phyloP scores from a whole-genome alignment of 2,113 vertebrate genomes.

The Zosterops borbonicus region DNA sequence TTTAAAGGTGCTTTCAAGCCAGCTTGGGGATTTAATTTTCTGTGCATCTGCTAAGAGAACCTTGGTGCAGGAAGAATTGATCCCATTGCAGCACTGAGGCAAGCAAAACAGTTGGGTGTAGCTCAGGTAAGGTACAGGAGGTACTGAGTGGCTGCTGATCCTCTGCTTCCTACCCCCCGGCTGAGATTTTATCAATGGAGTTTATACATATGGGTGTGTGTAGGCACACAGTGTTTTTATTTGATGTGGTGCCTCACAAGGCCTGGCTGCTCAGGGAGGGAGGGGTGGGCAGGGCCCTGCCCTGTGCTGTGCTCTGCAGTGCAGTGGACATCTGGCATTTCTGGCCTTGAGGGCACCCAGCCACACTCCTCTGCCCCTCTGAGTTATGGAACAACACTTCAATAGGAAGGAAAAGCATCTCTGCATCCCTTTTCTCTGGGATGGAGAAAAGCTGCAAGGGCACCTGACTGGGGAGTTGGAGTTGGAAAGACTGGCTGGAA shows the following conservation, averaged over 20 bases:
- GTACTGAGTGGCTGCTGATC: not conserved
- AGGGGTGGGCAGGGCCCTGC: accelerated
- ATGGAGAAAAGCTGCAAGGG: not conserved
- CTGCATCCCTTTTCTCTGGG: no score
- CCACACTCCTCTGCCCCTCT: not conserved
- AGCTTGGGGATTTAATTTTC: not conserved
- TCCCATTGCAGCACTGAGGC: accelerated
- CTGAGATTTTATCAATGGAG: not conserved
- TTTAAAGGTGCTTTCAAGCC: not conserved
- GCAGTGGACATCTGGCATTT: accelerated
- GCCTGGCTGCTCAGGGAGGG: not conserved
- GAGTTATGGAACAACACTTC: accelerated
- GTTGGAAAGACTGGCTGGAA: not conserved
- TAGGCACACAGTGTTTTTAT: no score
- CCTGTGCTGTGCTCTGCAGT: accelerated
- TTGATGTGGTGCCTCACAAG: accelerated
- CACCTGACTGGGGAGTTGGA: not conserved
- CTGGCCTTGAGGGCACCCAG: not conserved
- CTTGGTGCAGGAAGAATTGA: not conserved
- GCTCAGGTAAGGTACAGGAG: not conserved
- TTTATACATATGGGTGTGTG: accelerated
- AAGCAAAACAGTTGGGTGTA: accelerated
- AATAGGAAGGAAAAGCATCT: accelerated
- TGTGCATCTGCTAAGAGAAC: not conserved
- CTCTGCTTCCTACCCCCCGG: not conserved